These are phyloP conservation scores for Phaonia tiefii DNA, from an alignment of 2,888 invertebrate genomes.

Conservation along the genomic window DNA sequence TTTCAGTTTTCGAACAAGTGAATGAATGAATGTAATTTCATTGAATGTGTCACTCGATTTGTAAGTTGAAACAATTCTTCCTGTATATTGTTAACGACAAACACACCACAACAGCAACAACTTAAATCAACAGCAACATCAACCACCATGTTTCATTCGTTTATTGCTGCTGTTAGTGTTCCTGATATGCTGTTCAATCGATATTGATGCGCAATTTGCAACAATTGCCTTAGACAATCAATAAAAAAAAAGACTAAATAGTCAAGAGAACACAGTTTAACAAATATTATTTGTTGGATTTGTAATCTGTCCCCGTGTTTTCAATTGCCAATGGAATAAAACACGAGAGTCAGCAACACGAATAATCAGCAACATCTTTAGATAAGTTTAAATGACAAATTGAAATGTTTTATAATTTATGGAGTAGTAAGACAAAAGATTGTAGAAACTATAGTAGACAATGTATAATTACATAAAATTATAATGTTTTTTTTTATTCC, in stretches of 20 bases:
- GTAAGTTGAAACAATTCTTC: constrained; percentile 53
- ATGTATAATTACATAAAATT: constrained; percentile 17
- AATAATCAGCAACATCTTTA: neutral
- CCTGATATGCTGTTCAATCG: constrained; percentile 6
- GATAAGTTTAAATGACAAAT: constrained; percentile 65
- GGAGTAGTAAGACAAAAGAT: constrained; percentile 42
- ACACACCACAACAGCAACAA: constrained; percentile 6
- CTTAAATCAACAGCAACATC: constrained; percentile 35
- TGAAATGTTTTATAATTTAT: constrained; percentile 64
- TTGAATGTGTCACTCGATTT: constrained; percentile 52
- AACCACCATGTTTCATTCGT: constrained; percentile 24
- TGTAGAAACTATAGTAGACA: neutral
- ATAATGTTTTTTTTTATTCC: too few species aligned
- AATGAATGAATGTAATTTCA: constrained; percentile 42
- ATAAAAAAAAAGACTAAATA: too few species aligned
- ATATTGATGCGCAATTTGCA: constrained; percentile 66
- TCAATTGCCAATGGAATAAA: too few species aligned
- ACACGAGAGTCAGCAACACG: neutral
- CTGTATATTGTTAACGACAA: constrained; percentile 50
- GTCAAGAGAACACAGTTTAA: constrained; percentile 59
- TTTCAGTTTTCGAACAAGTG: constrained; percentile 31
- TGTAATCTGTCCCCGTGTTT: neutral
- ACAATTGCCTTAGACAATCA: constrained; percentile 69
- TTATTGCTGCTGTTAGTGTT: constrained; percentile 37
- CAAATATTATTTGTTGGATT: constrained; percentile 49